Base-by-base conservation (phyloP, 1,140 invertebrate species). In the Drosophila subpulchrella region DNA sequence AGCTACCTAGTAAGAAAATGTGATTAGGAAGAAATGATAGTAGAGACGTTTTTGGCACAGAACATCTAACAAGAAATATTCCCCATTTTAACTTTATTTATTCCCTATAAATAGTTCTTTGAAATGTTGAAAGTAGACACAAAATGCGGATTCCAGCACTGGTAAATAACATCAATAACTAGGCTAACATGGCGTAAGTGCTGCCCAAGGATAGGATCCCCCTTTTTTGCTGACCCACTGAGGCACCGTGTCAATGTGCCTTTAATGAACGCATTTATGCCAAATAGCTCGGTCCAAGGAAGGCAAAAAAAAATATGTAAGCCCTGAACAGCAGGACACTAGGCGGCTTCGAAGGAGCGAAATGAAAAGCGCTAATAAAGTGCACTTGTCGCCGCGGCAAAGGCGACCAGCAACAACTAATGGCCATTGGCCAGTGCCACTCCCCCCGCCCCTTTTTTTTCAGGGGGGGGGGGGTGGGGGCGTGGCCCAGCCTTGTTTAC, bases 231-330 rank as follows among this genome's bases (percentile, higher is more conserved):
- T 50, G 48, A 51, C 48, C 51, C 42, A 62, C 44, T 68, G 65
- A 27, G 57, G 58, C 48, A 47, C 32, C 62, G 75, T 79, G 79
- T 82, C 65, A 77, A 81, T 77, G 77, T 67, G 77, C 67, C 72
- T 77, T 85, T 85, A 82, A 85, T 85, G 81, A 83, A 54, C 72
- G 68, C 77, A 77, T 79, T 82, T 82, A 76, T 74, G 73, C 72
- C 81, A 84, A 84, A 68, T 76, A 72, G 59, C 47, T 46, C 27
- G 17, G 50, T 15, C n/a, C 56, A 24, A 65, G 57, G 6, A 48
- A 44, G n/a, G 48, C 13, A 7, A 12, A n/a, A 17, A 12, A 20
- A 42, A 27, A 34, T 1, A 27, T 5, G 3, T 4, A 27, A 5
- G 27, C 27, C 27, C 27, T 27, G 27, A 5, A 27, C 63, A 8